A percentile compares a stretch with the other conserved stretches of the same genome.
Evolutionary conservation across 2,113 vertebrate species (phyloP).

Genomic region (Choloepus hoffmanni): DNA sequence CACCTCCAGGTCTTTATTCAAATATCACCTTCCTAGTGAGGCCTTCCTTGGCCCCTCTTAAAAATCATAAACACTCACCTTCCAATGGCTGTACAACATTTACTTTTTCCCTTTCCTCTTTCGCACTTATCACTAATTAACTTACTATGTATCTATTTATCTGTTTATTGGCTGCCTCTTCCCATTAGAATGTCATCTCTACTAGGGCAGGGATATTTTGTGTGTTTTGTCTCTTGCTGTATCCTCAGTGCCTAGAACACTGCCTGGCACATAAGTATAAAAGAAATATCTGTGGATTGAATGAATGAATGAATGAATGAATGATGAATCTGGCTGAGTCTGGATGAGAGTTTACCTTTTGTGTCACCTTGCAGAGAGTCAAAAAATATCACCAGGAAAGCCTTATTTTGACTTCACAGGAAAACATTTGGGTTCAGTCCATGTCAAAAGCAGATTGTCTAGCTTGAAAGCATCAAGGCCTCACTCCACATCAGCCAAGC

Average conservation of each 20-base stretch:
- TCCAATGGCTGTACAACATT: too few species aligned
- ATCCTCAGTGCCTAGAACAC: too few species aligned
- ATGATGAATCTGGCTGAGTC: neutral
- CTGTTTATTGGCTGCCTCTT: neutral
- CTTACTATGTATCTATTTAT: neutral
- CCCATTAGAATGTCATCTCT: neutral
- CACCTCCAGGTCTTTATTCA: neutral
- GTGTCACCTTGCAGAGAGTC: neutral
- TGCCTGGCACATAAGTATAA: neutral
- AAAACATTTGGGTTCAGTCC: neutral
- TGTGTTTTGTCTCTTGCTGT: too few species aligned
- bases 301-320: neutral
- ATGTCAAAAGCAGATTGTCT: neutral
- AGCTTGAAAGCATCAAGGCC: neutral
- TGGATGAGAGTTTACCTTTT: neutral
- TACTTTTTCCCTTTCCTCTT: neutral
- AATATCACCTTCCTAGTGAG: too few species aligned
- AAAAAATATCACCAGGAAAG: neutral
- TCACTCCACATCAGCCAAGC: neutral
- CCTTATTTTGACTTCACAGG: neutral
- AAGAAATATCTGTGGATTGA: neutral
- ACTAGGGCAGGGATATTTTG: neutral
- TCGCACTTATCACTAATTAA: neutral
- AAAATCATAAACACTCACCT: neutral
- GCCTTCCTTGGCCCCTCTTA: accelerated